Base-by-base conservation (phyloP, 2,888 invertebrate genomes). In the Biston betularia region DNA sequence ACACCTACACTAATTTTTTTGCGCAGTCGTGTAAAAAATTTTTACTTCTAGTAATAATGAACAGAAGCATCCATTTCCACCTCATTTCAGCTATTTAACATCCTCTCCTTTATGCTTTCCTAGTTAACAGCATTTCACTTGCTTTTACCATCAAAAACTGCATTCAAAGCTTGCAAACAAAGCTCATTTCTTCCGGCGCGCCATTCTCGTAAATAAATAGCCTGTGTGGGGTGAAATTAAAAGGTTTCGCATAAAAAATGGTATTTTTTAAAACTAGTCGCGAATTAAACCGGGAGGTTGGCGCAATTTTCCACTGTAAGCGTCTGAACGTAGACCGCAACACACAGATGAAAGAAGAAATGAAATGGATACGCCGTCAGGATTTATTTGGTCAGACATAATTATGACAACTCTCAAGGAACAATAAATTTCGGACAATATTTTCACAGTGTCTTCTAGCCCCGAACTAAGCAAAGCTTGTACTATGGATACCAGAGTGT, bases 291-390 rank as follows among this genome's bases (percentile, higher is more conserved):
- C 81, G 80, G 75, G 79, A 71, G 83, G 76, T 79, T 75, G 73
- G 79, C 74, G 85, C 84, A 84, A 88, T 87, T 87, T 87, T 86
- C 82, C 79, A 73, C 79, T 72, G 75, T 75, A 79, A 76, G 74
- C 79, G 81, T 71, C 74, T 77, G 78, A 73, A 73, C 71, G 70
- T 53, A 69, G 61, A 82, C 86, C 86, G 77, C 86, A 80, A 65
- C 40, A 65, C 68, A 3, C n/a, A 5, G 54, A 76, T 10, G 38
- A 34, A 7, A 0, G 55, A 67, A 59, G 40, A 6, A 14, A 38
- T 58, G 42, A 53, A 15, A 10, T 34, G 10, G 55, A 65, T 52
- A 50, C 48, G 57, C 56, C 45, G 45, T 48, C 49, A 53, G 7
- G 5, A 1, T 49, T 50, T 34, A 10, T 24, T 24, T 8, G 3